These are phyloP conservation scores for Heteromurus nitidus DNA, from an alignment of 2,888 invertebrate genomes.

Conservation along the genomic window DNA sequence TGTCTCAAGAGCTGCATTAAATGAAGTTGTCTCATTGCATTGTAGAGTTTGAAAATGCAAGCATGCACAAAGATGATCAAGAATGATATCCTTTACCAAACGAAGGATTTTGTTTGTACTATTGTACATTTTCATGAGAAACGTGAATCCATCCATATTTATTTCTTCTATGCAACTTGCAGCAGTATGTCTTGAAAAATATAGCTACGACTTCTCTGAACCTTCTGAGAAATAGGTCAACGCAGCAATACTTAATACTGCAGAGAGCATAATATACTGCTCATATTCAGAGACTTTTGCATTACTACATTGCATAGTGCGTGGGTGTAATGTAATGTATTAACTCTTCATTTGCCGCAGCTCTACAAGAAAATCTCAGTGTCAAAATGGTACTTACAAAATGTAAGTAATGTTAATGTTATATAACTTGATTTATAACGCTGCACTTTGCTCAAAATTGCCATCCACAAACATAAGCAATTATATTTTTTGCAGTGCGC, in stretches of 20 bases:
- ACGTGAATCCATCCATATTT: background rate
- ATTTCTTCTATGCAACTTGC: background rate
- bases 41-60: no score
- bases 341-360: background rate
- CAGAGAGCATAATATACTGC: no score
- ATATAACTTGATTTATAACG: constrained; percentile 29
- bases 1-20: no score
- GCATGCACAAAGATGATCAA: background rate
- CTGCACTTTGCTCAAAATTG: background rate
- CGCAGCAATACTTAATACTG: no score
- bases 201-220: background rate
- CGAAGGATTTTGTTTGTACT: constrained; percentile 4
- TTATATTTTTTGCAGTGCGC: no score
- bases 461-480: no score
- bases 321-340: background rate
- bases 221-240: constrained; percentile 55
- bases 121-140: constrained; percentile 4
- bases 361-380: constrained; percentile 51
- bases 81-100: constrained; percentile 1
- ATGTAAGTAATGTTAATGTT: no score
- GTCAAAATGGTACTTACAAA: constrained; percentile 15
- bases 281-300: background rate
- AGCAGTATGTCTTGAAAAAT: background rate
- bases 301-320: background rate
- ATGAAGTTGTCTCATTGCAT: no score